Evolutionary conservation across 2,113 vertebrate species (phyloP).

Genomic region (Trachemys scripta): DNA sequence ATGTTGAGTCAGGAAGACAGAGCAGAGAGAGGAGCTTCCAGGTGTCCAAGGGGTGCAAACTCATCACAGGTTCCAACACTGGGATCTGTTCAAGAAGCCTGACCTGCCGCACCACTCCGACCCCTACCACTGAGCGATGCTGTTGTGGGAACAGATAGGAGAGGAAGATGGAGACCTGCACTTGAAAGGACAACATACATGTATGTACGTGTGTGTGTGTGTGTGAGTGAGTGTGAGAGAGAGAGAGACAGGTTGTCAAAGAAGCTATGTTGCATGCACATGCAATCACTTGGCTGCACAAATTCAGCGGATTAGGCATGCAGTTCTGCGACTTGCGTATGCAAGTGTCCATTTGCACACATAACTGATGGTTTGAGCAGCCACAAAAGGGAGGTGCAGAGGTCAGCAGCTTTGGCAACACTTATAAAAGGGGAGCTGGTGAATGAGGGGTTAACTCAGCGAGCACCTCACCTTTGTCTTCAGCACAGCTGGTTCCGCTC

Average conservation of each 20-base stretch:
- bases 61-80: background rate
- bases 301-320: background rate
- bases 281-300: background rate
- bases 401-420: background rate
- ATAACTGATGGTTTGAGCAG: background rate
- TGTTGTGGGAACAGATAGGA: background rate
- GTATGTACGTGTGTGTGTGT: fast-evolving
- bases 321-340: background rate
- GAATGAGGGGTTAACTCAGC: background rate
- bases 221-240: no score
- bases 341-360: background rate
- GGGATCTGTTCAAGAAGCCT: fast-evolving
- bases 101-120: background rate
- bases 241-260: background rate
- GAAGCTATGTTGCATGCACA: background rate
- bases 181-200: background rate
- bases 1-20: background rate
- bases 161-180: background rate
- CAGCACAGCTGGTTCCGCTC: background rate
- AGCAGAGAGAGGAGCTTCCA: background rate
- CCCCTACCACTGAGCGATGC: background rate
- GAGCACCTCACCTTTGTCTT: background rate
- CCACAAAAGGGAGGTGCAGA: background rate
- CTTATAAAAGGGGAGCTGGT: background rate
- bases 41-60: background rate